Conservation (phyloP, 2,113 vertebrate genomes). For the Fulmarus glacialis region DNA sequence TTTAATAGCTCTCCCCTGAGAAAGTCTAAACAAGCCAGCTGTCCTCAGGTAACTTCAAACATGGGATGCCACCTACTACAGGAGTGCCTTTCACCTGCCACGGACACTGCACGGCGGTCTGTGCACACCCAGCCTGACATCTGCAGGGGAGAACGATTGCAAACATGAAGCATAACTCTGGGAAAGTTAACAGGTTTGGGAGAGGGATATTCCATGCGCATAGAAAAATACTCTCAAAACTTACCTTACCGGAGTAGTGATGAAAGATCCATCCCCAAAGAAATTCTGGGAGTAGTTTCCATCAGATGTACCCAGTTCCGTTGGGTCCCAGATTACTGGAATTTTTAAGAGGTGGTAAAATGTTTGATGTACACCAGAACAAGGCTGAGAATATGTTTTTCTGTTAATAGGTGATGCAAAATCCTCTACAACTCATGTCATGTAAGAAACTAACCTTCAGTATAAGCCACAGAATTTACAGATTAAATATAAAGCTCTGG, state of each 20-base stretch:
- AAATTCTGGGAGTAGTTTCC: neutral
- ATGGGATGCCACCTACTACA: neutral
- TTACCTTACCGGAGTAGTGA: neutral
- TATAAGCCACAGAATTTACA: neutral
- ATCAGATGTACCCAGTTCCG: neutral
- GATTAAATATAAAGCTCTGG: neutral
- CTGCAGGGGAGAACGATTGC: neutral
- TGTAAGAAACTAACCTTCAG: neutral
- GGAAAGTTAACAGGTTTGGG: neutral
- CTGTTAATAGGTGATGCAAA: neutral
- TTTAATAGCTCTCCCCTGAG: neutral
- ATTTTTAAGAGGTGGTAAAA: neutral
- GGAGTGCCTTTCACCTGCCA: neutral
- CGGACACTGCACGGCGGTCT: neutral
- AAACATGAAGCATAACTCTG: neutral
- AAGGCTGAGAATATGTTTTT: neutral
- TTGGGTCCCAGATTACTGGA: rapidly evolving
- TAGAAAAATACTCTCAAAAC: neutral
- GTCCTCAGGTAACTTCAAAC: neutral
- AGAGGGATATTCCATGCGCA: neutral
- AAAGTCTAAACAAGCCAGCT: neutral
- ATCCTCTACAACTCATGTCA: neutral
- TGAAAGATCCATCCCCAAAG: neutral
- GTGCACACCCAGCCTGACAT: neutral
- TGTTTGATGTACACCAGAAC: neutral